phyloP scores from a whole-genome alignment of 2,888 invertebrate species.

The Camponotus fellah region DNA sequence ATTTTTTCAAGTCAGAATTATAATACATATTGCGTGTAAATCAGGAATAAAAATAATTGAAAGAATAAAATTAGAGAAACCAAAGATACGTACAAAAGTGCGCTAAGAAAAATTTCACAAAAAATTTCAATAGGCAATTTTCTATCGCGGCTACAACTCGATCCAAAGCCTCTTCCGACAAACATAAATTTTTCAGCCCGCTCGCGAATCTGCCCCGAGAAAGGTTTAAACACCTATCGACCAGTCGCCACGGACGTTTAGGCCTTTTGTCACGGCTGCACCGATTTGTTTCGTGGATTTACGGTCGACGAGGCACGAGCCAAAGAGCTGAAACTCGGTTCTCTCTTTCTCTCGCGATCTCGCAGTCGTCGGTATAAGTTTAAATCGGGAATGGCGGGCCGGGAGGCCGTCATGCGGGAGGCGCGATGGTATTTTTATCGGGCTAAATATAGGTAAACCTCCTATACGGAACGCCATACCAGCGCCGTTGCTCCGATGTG shows the following conservation, averaged over 20 bases:
- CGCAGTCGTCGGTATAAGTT: slow-evolving; percentile 73
- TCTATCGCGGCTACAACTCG: not conserved
- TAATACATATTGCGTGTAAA: not conserved
- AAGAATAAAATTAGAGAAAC: not conserved
- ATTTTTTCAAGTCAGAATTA: not conserved
- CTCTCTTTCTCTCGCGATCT: slow-evolving; percentile 39
- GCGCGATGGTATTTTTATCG: slow-evolving; percentile 85
- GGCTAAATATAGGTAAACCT: slow-evolving; percentile 85
- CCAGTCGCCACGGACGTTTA: slow-evolving; percentile 50
- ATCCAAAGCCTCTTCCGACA: slow-evolving; percentile 6
- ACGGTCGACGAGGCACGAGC: slow-evolving; percentile 59
- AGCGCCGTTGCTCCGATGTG: slow-evolving; percentile 60
- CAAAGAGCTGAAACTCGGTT: slow-evolving; percentile 44
- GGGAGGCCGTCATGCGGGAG: slow-evolving; percentile 85
- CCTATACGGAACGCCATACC: slow-evolving; percentile 83
- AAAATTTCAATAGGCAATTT: not conserved
- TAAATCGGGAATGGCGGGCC: slow-evolving; percentile 84
- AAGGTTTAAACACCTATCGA: slow-evolving; percentile 44
- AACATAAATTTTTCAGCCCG: not conserved
- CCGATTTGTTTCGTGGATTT: slow-evolving; percentile 63
- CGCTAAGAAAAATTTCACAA: not conserved
- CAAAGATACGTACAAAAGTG: too few species aligned
- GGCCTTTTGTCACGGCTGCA: slow-evolving; percentile 57
- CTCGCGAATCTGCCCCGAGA: slow-evolving; percentile 11
- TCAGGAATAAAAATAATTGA: not conserved